Conservation (phyloP, 37 sponge, comb jelly and placozoan genomes). For the Geodia barretti region DNA sequence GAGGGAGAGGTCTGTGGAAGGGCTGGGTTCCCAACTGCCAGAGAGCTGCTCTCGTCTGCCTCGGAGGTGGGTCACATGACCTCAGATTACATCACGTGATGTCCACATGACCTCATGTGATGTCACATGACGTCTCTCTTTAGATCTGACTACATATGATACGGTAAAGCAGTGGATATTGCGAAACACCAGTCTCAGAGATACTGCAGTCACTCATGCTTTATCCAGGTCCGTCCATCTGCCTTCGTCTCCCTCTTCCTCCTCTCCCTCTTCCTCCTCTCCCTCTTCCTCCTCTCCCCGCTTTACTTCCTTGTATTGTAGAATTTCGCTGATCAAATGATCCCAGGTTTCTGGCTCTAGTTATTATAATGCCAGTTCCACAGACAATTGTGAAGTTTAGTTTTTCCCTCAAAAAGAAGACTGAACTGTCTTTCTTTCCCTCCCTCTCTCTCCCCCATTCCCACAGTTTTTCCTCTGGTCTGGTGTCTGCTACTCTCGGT, state of each 20-base stretch:
- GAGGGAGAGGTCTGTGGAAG: conserved; percentile 78
- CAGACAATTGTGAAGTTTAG: conserved; percentile 33
- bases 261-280: neutral
- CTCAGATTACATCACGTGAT: neutral
- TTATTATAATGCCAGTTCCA: conserved; percentile 54
- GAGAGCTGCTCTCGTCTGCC: conserved; percentile 82
- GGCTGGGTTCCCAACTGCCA: conserved; percentile 89
- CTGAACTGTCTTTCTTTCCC: neutral
- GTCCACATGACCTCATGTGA: neutral
- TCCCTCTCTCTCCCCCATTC: neutral
- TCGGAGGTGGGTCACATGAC: conserved; percentile 66
- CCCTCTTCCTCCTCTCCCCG: conserved; percentile 41
- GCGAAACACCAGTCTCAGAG: conserved; percentile 52
- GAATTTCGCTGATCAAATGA: conserved; percentile 31
- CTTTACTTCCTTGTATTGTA: conserved; percentile 87
- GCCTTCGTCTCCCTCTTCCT: neutral
- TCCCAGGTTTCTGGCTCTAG: conserved; percentile 48
- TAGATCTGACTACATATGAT: conserved; percentile 88
- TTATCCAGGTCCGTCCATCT: conserved; percentile 60
- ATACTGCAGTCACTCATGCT: conserved; percentile 66
- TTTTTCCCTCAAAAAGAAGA: neutral
- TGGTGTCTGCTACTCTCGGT: conserved; percentile 67
- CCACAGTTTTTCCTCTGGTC: conserved; percentile 54
- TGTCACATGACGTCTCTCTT: neutral
- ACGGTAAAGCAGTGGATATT: conserved; percentile 69